These are phyloP conservation scores for Sialia sialis DNA, from an alignment of 2,113 vertebrate species.

Conservation along the genomic window DNA sequence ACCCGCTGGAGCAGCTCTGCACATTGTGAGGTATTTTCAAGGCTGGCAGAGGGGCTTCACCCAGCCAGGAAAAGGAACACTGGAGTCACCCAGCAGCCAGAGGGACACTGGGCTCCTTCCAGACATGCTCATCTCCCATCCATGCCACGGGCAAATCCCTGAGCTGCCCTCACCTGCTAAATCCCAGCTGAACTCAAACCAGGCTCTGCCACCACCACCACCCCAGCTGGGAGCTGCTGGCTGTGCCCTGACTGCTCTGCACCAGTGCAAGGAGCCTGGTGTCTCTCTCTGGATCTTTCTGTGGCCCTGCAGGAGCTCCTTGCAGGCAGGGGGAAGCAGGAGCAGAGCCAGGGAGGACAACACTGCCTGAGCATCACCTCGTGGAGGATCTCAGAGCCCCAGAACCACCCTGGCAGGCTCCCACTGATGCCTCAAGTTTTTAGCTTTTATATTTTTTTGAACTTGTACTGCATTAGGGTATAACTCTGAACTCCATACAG, in stretches of 20 bases:
- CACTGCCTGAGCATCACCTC: neutral
- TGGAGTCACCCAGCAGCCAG: neutral
- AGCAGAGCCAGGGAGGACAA: fast-evolving
- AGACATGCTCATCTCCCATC: neutral
- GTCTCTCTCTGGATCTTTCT: neutral
- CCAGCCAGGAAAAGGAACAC: neutral
- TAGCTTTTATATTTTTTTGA: neutral
- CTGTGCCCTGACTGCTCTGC: neutral
- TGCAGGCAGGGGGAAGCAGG: neutral
- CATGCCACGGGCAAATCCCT: neutral
- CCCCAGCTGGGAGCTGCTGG: neutral
- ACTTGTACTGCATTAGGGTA: neutral
- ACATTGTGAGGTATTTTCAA: neutral
- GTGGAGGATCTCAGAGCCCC: neutral
- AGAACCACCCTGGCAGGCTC: fast-evolving
- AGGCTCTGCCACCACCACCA: neutral
- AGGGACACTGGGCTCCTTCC: neutral
- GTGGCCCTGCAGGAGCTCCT: neutral
- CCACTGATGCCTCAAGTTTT: neutral
- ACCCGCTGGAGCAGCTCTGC: fast-evolving
- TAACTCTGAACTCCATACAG: neutral
- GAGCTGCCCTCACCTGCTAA: neutral
- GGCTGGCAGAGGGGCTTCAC: neutral
- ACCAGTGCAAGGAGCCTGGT: neutral
- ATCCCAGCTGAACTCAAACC: neutral